Evolutionary conservation across 1,140 invertebrate genomes (phyloP), one percentile per base, ranked within the genome.

Genomic region (Saccostrea echinata): DNA sequence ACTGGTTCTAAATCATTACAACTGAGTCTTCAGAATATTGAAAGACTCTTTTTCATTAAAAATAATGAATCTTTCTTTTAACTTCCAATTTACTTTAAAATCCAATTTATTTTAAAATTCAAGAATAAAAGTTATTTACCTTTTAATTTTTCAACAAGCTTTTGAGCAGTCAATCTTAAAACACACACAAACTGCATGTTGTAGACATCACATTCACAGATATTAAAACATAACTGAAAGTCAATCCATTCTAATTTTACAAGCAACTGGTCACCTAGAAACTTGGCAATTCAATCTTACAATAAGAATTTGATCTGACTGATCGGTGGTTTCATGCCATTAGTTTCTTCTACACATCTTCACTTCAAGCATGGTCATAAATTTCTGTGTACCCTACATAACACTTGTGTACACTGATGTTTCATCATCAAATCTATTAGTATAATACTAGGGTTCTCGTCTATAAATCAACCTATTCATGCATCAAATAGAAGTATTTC

Each of bases 401-500:
- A 55, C 18, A 64, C 76, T 43, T 53, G 51, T 55, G 51, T 33
- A 61, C 27, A 57, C 51, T 57, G 33, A 53, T 9, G 21, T 30
- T 16, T n/a, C 24, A 24, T 12, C 64, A 52, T 83, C n/a, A 83
- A 55, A 21, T 51, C 24, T 83, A 52, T 83, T 53, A 83, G 53
- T 83, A 53, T 52, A 83, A 83, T 83, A 52, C 18, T 83, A 27
- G 53, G 43, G 53, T 83, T 33, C n/a, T 53, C 18, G 43, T 52
- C 53, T 83, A 83, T 30, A 24, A 21, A 53, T 3, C 33, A 55
- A 18, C 21, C 81, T 83, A 83, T 55, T 52, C 53, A 52, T 53
- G 81, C 53, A 83, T 53, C 35, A 85, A 64, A 85, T 64, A 55
- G 4, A 51, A 64, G 64, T 64, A 85, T 85, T 51, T 64, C 43